phyloP scores from a whole-genome alignment of 2,888 invertebrate species.

The Leptarthrus brevirostris region DNA sequence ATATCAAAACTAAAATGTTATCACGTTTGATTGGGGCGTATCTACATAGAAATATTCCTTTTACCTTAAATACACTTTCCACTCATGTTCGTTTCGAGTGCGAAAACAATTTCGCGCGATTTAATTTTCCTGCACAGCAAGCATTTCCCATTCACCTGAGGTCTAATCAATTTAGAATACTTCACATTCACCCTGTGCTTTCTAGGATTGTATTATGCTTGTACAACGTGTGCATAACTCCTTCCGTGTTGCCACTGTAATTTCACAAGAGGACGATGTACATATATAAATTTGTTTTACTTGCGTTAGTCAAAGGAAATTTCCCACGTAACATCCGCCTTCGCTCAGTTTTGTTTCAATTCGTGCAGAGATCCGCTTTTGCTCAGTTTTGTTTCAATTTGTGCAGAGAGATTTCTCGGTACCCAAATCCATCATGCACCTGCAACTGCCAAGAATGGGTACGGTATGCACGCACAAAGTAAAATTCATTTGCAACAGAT shows the following conservation, averaged over 20 bases:
- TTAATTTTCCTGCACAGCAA: constrained; percentile 46
- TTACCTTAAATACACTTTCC: constrained; percentile 2
- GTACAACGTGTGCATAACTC: constrained; percentile 22
- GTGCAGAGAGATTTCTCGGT: no score
- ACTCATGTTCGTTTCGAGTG: constrained; percentile 17
- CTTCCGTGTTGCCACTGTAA: neutral
- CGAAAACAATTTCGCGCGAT: constrained; percentile 43
- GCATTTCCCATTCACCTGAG: constrained; percentile 36
- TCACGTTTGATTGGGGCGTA: neutral
- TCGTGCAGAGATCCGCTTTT: neutral
- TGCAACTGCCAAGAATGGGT: neutral
- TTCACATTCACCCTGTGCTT: constrained; percentile 32
- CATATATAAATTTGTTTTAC: neutral
- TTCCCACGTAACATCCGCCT: neutral
- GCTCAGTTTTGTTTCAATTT: no score
- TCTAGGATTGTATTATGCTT: constrained; percentile 32
- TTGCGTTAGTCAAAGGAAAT: neutral
- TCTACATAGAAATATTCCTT: no score
- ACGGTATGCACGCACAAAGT: neutral
- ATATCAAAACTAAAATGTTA: no score
- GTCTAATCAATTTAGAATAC: constrained; percentile 41
- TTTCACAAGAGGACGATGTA: neutral
- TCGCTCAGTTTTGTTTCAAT: neutral
- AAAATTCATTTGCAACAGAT: constrained; percentile 6
- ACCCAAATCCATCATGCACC: no score